phyloP scores from a whole-genome alignment of 2,113 vertebrate genomes.

The Guaruba guarouba region DNA sequence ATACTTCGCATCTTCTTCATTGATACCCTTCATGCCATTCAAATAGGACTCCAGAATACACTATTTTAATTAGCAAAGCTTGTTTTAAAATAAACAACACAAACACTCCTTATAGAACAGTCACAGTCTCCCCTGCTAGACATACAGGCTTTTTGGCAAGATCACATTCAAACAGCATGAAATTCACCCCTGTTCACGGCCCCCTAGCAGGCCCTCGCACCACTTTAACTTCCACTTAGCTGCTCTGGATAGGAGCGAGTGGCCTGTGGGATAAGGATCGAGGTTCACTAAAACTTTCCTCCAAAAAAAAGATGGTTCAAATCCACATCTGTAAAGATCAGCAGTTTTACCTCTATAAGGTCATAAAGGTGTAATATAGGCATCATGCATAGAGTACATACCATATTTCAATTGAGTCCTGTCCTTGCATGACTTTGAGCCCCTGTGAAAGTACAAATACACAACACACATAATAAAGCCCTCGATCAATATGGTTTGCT shows the following conservation, averaged over 20 bases:
- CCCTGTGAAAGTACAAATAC: not conserved
- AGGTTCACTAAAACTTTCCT: not conserved
- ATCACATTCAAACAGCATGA: slow-evolving; percentile 46
- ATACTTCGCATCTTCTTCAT: slow-evolving; percentile 11
- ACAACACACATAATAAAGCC: not conserved
- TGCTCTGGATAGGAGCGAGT: not conserved
- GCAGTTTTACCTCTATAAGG: slow-evolving; percentile 26
- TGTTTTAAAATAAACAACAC: slow-evolving; percentile 62
- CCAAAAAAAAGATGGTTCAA: not conserved
- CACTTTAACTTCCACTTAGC: not conserved
- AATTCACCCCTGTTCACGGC: not conserved
- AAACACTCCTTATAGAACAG: slow-evolving; percentile 55
- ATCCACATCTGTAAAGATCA: slow-evolving; percentile 31
- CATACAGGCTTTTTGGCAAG: slow-evolving; percentile 54
- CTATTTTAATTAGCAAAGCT: slow-evolving; percentile 68
- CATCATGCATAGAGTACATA: slow-evolving; percentile 37
- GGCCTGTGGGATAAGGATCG: not conserved
- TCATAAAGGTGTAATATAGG: slow-evolving; percentile 46
- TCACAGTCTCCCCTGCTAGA: slow-evolving; percentile 44
- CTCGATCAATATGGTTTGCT: not conserved
- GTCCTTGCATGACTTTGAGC: slow-evolving; percentile 23
- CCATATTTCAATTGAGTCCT: not conserved
- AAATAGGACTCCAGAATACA: slow-evolving; percentile 52
- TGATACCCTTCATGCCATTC: slow-evolving; percentile 39
- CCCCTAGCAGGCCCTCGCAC: not conserved